Conservation (phyloP, 2,888 invertebrate genomes). For the Harmothoe impar region DNA sequence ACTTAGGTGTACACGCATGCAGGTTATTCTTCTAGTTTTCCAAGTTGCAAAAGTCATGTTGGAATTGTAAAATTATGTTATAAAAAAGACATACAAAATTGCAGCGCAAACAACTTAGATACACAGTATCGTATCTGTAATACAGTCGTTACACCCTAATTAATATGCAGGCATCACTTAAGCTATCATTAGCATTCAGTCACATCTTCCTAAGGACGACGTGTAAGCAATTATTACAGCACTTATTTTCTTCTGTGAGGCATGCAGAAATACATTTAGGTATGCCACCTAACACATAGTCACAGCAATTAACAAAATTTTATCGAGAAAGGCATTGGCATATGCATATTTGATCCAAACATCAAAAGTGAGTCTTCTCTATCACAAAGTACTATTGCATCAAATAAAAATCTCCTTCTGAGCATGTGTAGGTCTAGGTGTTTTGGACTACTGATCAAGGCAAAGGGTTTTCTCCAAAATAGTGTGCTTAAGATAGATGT, state of each 20-base stretch:
- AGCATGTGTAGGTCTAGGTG: too few relatives aligned
- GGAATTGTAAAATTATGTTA: constrained; percentile 1
- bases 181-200: background rate
- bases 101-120: background rate
- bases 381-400: too few relatives aligned
- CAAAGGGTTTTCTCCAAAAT: too few relatives aligned
- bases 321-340: too few relatives aligned
- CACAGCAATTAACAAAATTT: too few relatives aligned
- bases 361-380: too few relatives aligned
- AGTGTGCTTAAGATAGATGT: too few relatives aligned
- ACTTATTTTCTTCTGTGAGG: constrained; percentile 1
- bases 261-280: background rate
- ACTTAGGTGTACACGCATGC: constrained; percentile 20
- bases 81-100: background rate
- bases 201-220: background rate
- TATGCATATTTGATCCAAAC: too few relatives aligned
- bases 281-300: background rate
- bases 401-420: too few relatives aligned
- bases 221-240: constrained; percentile 3
- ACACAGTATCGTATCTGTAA: background rate
- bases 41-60: background rate
- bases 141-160: background rate
- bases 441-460: too few relatives aligned
- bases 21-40: background rate
- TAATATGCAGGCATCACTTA: background rate